Evolutionary conservation across 2,113 vertebrate genomes (phyloP).

Genomic region (Entelurus aequoreus): DNA sequence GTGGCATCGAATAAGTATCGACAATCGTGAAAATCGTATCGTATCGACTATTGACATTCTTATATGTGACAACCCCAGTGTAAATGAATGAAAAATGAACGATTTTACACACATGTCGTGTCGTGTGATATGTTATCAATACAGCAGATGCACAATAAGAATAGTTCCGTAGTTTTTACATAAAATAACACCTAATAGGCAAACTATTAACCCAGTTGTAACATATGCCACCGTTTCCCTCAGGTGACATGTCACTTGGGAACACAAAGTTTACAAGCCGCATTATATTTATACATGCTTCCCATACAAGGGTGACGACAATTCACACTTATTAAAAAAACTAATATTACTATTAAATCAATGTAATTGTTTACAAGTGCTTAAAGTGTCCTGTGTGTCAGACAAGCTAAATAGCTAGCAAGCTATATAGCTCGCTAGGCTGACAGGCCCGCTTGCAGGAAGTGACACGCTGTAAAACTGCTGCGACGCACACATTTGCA

Average conservation of each 20-base stretch:
- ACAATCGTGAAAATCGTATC: too few species aligned
- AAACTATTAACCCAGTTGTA: not conserved
- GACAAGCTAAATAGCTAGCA: conserved; percentile 14
- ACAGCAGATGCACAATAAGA: too few species aligned
- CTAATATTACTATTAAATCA: not conserved
- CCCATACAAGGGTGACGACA: not conserved
- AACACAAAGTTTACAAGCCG: conserved; percentile 12
- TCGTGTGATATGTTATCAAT: too few species aligned
- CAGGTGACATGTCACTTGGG: conserved; percentile 33
- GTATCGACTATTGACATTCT: too few species aligned
- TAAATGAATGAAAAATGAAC: too few species aligned
- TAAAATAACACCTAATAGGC: too few species aligned
- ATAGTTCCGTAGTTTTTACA: too few species aligned
- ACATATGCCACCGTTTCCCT: not conserved
- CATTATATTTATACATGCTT: not conserved
- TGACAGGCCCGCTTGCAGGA: conserved; percentile 37
- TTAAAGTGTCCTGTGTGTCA: not conserved
- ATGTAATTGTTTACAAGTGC: not conserved
- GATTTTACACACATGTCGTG: too few species aligned
- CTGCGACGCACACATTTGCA: not conserved
- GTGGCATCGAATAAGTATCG: too few species aligned
- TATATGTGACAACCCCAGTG: too few species aligned
- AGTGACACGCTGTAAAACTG: conserved; percentile 9
- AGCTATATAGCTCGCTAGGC: conserved; percentile 45
- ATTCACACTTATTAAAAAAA: not conserved